Evolutionary conservation across 2,797 vertebrate species (phyloP).

Genomic region (Sebastes glaucus): DNA sequence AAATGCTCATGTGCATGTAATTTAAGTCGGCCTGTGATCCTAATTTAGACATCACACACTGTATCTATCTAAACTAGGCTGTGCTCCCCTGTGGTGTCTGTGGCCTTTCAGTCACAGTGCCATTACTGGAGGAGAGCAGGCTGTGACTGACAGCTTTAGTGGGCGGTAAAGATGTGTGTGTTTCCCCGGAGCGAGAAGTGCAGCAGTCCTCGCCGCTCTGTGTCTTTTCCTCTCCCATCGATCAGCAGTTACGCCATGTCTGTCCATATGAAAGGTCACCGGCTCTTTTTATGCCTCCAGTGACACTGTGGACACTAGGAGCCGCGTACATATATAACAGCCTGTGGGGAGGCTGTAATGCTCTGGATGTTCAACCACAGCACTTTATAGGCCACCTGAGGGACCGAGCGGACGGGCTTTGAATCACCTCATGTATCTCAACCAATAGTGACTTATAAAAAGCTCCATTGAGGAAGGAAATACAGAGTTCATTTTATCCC

Average conservation of each 20-base stretch:
- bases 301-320: constrained; percentile 14
- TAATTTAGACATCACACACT: constrained; percentile 51
- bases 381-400: constrained; percentile 31
- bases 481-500: constrained; percentile 37
- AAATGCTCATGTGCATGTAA: background rate
- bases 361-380: constrained; percentile 25
- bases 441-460: constrained; percentile 16
- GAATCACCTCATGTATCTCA: background rate
- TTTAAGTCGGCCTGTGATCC: constrained; percentile 5
- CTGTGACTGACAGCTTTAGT: constrained; percentile 69
- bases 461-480: constrained; percentile 28
- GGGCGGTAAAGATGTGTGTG: constrained; percentile 61
- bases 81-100: constrained; percentile 35
- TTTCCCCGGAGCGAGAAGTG: constrained; percentile 33
- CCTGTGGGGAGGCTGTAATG: background rate
- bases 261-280: constrained; percentile 64
- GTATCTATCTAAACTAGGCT: constrained; percentile 29
- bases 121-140: constrained; percentile 42
- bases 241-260: constrained; percentile 62
- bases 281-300: constrained; percentile 40
- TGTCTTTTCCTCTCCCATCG: constrained; percentile 35
- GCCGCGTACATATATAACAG: constrained; percentile 24
- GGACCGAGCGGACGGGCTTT: constrained; percentile 1
- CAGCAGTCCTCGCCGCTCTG: background rate
- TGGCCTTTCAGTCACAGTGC: constrained; percentile 63